Percentiles rank a stretch among this genome's conserved stretches.
phyloP scores from a whole-genome alignment of 92 coral and sea anemone species.

The Palythoa grandiflora region DNA sequence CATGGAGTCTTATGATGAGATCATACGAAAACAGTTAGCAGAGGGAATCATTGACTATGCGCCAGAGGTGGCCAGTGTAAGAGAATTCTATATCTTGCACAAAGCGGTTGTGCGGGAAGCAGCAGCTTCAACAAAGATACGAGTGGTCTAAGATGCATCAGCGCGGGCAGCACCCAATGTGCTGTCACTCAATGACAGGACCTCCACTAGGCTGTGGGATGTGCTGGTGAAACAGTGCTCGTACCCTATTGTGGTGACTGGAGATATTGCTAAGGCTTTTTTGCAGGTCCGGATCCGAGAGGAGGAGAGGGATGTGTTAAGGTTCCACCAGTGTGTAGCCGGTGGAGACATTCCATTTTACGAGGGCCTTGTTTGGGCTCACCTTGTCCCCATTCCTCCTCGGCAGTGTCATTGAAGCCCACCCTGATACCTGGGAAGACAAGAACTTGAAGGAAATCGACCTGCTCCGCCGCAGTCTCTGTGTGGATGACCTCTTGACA shows the following conservation, averaged over 20 bases:
- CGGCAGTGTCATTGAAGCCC: conserved; percentile 50
- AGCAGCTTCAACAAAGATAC: not conserved
- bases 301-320: not conserved
- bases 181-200: not conserved
- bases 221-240: not conserved
- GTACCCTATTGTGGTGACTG: not conserved
- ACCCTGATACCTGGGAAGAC: conserved; percentile 44
- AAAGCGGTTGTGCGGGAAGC: not conserved
- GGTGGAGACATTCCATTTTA: conserved; percentile 38
- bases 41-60: not conserved
- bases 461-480: conserved; percentile 48
- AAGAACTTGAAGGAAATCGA: not conserved
- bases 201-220: not conserved
- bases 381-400: conserved; percentile 53
- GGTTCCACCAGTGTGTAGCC: not conserved
- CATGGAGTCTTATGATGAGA: conserved; percentile 5
- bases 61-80: not conserved
- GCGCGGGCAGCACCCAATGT: not conserved
- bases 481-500: conserved; percentile 55
- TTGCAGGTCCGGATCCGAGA: not conserved
- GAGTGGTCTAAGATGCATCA: not conserved
- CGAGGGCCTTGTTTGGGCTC: conserved; percentile 47
- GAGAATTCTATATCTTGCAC: not conserved
- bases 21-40: conserved; percentile 9
- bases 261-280: not conserved